Conservation (phyloP, 2,888 invertebrate species). For the Andricus quercusramuli region DNA sequence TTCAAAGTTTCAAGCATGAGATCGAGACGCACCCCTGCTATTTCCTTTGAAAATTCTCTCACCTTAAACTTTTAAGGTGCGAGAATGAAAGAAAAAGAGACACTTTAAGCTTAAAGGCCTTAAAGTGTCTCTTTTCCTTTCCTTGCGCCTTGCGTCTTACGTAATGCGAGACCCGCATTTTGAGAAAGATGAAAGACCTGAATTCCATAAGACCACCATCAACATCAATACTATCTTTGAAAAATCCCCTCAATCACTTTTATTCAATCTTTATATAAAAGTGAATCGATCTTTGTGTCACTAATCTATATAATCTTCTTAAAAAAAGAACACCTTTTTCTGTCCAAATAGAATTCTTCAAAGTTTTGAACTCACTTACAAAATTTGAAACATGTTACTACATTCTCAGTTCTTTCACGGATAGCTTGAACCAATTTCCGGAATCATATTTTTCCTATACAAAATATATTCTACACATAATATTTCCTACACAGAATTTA, state of each 20-base stretch:
- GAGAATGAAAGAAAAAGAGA: too few species aligned
- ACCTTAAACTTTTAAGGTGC: neutral
- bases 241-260: neutral
- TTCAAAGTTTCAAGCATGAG: neutral
- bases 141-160: neutral
- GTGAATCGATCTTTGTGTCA: neutral
- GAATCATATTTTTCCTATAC: too few species aligned
- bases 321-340: neutral
- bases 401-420: too few species aligned
- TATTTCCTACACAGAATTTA: too few species aligned
- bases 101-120: too few species aligned
- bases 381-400: too few species aligned
- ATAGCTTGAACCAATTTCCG: accelerated
- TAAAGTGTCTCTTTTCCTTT: constrained; percentile 34
- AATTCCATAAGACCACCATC: constrained; percentile 33
- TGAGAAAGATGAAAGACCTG: neutral
- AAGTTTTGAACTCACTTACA: too few species aligned
- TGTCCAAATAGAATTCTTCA: too few species aligned
- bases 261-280: neutral
- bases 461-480: too few species aligned
- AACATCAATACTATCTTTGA: neutral
- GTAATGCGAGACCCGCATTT: constrained; percentile 39
- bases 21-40: constrained; percentile 38
- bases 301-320: neutral
- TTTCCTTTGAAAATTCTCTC: constrained; percentile 19